These are phyloP conservation scores for Drosophila kurseongensis DNA, from an alignment of 1,140 invertebrate species.

Conservation along the genomic window DNA sequence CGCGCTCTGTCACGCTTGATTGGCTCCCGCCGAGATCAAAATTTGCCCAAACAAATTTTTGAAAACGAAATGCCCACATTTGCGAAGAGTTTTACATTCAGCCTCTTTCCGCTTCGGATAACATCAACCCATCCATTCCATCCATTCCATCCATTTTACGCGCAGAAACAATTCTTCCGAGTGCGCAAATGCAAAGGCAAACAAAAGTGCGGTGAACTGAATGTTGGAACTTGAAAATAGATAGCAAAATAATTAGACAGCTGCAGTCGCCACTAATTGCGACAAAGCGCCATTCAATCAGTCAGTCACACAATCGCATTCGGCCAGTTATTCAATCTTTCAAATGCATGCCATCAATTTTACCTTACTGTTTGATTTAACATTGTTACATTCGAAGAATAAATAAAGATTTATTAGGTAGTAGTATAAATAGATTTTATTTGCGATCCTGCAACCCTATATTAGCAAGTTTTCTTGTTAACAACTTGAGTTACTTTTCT, in stretches of 20 bases:
- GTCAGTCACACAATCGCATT: conserved; percentile 22
- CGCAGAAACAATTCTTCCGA: conserved; percentile 6
- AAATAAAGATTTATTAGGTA: too few species aligned
- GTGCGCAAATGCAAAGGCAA: conserved; percentile 39
- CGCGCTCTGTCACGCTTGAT: conserved; percentile 17
- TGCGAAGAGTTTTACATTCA: conserved; percentile 12
- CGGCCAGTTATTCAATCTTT: conserved; percentile 18
- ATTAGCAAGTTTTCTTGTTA: too few species aligned
- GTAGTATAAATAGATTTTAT: neutral
- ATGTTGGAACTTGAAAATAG: conserved; percentile 44
- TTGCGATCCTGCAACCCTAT: neutral
- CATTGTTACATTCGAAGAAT: neutral
- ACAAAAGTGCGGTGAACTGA: conserved; percentile 22
- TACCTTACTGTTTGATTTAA: neutral
- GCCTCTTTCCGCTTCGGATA: conserved; percentile 44
- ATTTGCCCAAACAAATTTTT: conserved; percentile 6
- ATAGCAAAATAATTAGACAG: conserved; percentile 63
- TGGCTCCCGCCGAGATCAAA: conserved; percentile 15
- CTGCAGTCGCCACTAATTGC: conserved; percentile 41
- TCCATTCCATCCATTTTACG: conserved; percentile 4
- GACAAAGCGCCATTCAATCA: conserved; percentile 35
- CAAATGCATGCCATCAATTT: conserved; percentile 37
- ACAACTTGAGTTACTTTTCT: too few species aligned
- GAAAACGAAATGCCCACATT: conserved; percentile 8
- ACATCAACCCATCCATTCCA: neutral